Base-by-base conservation (phyloP, 2,888 invertebrate genomes). In the Tricholauxania praeusta region DNA sequence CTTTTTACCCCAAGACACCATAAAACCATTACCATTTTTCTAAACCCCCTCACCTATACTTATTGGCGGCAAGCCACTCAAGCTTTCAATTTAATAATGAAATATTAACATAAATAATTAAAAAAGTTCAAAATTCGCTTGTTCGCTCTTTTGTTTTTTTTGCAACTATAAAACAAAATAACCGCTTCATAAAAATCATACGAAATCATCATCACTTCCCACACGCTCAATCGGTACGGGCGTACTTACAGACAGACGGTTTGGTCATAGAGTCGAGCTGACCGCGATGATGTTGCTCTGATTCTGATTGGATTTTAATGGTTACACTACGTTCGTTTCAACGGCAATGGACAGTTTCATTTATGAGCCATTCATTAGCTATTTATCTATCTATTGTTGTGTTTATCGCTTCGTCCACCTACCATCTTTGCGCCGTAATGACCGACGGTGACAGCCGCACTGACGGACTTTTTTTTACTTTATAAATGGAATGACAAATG, bases 231-330 rank as follows among this genome's bases (percentile, higher is more conserved):
- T 19, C 28, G 28, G 2, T 28, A 22, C 22, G 17, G 12, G 17
- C 62, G n/a, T 5, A 15, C 47, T 14, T 10, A 14, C 57, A 12
- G 57, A 3, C 47, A 47, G 63, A 48, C 15, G 4, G 17, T 17
- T 17, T 19, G 15, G 63, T 19, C 63, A 63, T 39, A 47, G 15
- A 47, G 14, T 48, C 10, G 62, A 28, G 28, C 28, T 8, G 39
- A 39, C 6, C 7, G 39, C 39, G 10, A 39, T 39, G 39, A 39
- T 39, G 48, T 62, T 32, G 17, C 62, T 17, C 19, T 47, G 32
- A 17, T 12, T 32, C 47, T 63, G 63, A 48, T 63, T 63, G 19
- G 48, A 39, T 63, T 48, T 63, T 48, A 63, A 63, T 63, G 63
- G 63, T 19, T 17, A 19, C 22, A 19, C n/a, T 14, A 39, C 39